Evolutionary conservation across 2,888 invertebrate species (phyloP), one percentile per base, ranked within the genome.

Genomic region (Rhingia rostrata): DNA sequence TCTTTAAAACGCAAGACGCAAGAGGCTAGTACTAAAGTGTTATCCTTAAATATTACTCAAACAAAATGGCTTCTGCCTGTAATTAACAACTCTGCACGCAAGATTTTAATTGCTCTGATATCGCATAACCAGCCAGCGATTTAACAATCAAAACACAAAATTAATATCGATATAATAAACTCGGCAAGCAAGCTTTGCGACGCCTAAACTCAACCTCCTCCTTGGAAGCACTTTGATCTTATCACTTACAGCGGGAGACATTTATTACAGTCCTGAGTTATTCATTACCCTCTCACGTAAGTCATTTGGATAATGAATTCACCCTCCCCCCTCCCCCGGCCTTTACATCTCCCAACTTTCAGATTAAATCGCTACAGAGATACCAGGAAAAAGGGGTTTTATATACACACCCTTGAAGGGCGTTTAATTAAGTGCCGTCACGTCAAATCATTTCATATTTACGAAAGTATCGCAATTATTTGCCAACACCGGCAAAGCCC

Each of bases 401-500:
- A 43, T 60, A 54, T 41, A 51, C 43, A 41, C 45, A 58, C 41
- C 54, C 35, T 70, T 37, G 66, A 51, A 63, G 83, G 83, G 84
- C 74, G 70, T 80, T 83, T 84, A 84, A 84, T 84, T 80, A 80
- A 80, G 80, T 80, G 84, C 74, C 58, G 80, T 66, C 84, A 60
- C 80, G 75, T 80, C 84, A 75, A 84, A 84, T 80, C 69, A 84
- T 84, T 84, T 84, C 84, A 84, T 80, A 80, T 80, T 84, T 80
- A 60, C 74, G 37, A 53, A 75, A 80, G 70, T 41, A 49, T 60
- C 54, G 60, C 73, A 80, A 74, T 80, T 60, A 80, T 84, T 74
- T 73, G 10, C 53, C 56, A 70, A 14, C 63, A 5, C 9, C 41
- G 14, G 33, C 51, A 51, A 51, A 10, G 3, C 32, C 14, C 41